Conservation (phyloP, 2,888 invertebrate species). For the Pyrgus malvae region DNA sequence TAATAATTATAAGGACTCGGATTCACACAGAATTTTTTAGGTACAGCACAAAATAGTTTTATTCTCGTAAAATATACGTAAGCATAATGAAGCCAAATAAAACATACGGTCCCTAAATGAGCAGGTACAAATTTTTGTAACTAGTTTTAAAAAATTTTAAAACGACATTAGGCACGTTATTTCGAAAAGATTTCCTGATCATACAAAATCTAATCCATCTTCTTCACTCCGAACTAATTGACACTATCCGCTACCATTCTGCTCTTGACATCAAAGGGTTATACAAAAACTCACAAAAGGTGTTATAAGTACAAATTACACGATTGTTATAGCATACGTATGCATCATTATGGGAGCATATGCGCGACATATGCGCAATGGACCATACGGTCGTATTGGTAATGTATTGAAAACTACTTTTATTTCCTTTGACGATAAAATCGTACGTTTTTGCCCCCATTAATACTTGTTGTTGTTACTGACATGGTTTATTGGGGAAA, state of each 20-base stretch:
- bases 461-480: constrained; percentile 37
- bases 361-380: constrained; percentile 69
- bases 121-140: too few species aligned
- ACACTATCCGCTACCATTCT: constrained; percentile 61
- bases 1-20: too few species aligned
- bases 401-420: constrained; percentile 47
- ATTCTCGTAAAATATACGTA: too few species aligned
- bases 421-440: constrained; percentile 50
- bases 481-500: constrained; percentile 27
- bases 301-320: constrained; percentile 60
- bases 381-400: constrained; percentile 63
- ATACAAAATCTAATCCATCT: constrained; percentile 45
- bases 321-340: constrained; percentile 64
- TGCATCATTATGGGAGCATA: constrained; percentile 55
- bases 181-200: too few species aligned
- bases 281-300: constrained; percentile 58
- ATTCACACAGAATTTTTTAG: too few species aligned
- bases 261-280: constrained; percentile 57
- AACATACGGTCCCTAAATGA: too few species aligned
- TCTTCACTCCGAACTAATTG: constrained; percentile 57
- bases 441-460: constrained; percentile 53
- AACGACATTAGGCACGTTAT: too few species aligned
- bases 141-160: too few species aligned
- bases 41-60: too few species aligned
- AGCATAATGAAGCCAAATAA: too few species aligned